Base-by-base conservation (phyloP, 2,888 invertebrate species). In the Argyresthia goedartella region DNA sequence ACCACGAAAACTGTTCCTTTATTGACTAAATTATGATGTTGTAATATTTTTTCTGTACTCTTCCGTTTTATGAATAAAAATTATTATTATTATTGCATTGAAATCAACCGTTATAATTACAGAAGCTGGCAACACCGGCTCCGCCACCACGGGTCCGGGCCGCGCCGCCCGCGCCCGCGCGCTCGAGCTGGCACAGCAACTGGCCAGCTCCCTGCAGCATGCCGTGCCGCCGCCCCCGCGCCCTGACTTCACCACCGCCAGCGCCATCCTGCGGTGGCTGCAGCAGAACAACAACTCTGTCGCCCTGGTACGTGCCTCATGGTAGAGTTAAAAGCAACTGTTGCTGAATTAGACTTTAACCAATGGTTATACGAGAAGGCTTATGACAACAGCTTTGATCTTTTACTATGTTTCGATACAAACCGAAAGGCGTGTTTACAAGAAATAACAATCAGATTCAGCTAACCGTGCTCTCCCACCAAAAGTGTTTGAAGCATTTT, bases 241-340 rank as follows among this genome's bases (percentile, higher is more conserved):
- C 8, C 92, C 92, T 0, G 92, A 92, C 72, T 88, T 90, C 65
- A 88, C 89, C 62, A 89, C 91, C 50, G 87, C 88, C 59, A 90
- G 91, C 70, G 88, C 90, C 56, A 89, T 93, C 57, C 72, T 91
- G 53, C 85, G 90, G 52, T 93, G 93, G 93, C 81, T 93, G 59
- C 90, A 89, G 64, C 89, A 84, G 64, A 84, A 85, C 66, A 85
- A 85, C 65, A 84, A 82, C 62, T 72, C 79, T 1, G 77, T 81
- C 11, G 79, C 81, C 14, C 69, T 84, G 55, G 86, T 86, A 56
- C 82, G 82, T 76, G 57, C 14, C 15, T 11, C 9, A n/a, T 44
- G 25, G 25, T 25, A 25, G 25, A 41, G 1, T 41, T 41, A 11
- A n/a, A n/a, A 36, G 7, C 7, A 36, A 8, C 36, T 36, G 1